Conservation (phyloP, 1,140 invertebrate species). For the Megathymus violae region DNA sequence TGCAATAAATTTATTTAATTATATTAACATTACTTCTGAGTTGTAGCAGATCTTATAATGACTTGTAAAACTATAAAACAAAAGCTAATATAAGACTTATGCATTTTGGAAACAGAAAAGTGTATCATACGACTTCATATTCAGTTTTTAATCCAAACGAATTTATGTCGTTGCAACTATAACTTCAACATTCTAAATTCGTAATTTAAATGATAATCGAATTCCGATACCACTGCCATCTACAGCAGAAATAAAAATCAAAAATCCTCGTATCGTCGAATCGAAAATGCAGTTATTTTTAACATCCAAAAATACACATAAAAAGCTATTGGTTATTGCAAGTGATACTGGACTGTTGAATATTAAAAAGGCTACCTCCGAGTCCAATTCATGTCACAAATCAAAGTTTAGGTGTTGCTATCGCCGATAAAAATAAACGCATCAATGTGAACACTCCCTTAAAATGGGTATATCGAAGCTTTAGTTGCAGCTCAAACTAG, state of each 20-base stretch:
- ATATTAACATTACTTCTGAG: no score
- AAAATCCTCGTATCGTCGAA: slow-evolving; percentile 26
- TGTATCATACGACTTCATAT: no score
- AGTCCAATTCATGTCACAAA: slow-evolving; percentile 29
- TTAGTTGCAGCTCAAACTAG: neutral
- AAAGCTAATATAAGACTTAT: no score
- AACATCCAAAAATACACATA: slow-evolving; percentile 27
- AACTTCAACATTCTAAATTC: slow-evolving; percentile 1
- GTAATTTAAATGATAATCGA: slow-evolving; percentile 19
- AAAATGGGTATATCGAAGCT: slow-evolving; percentile 12
- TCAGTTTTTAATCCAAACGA: no score
- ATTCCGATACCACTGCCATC: slow-evolving; percentile 17
- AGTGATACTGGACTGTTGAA: slow-evolving; percentile 27
- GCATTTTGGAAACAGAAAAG: no score
- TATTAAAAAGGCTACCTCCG: slow-evolving; percentile 29
- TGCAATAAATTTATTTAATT: no score
- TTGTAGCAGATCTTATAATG: no score
- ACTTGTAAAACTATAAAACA: no score
- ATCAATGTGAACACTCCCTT: slow-evolving; percentile 27
- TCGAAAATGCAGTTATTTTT: slow-evolving; percentile 25
- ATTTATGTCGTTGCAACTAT: no score
- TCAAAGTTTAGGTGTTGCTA: slow-evolving; percentile 32
- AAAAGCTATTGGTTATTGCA: slow-evolving; percentile 31
- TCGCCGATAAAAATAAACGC: slow-evolving; percentile 29
- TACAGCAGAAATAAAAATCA: slow-evolving; percentile 12